Evolutionary conservation across 2,888 invertebrate species (phyloP).

Genomic region (Steromphala cineraria): DNA sequence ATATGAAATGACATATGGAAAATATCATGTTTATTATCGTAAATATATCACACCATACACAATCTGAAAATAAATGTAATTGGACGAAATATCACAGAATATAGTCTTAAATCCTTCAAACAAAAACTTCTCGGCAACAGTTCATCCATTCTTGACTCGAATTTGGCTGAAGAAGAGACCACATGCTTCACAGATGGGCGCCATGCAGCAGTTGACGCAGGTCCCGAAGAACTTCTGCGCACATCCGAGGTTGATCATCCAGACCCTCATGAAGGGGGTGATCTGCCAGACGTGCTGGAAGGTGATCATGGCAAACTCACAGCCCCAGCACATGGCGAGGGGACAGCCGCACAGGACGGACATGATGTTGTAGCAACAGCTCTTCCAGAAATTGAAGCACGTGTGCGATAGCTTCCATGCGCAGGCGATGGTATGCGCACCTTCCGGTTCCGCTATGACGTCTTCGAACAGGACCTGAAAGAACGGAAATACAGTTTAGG

Average conservation of each 20-base stretch:
- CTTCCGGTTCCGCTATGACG: conserved; percentile 65
- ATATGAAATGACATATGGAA: too few species aligned
- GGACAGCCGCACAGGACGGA: conserved; percentile 83
- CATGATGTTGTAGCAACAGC: conserved; percentile 83
- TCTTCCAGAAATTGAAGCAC: conserved; percentile 81
- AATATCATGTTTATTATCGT: too few species aligned
- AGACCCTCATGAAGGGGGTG: conserved; percentile 81
- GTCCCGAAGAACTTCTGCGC: conserved; percentile 74
- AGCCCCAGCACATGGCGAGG: conserved; percentile 80
- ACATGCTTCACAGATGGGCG: conserved; percentile 82
- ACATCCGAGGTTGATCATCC: conserved; percentile 79
- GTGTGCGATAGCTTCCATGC: conserved; percentile 82
- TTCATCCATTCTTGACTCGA: conserved; percentile 47
- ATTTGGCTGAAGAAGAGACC: conserved; percentile 62
- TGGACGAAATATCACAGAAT: too few species aligned
- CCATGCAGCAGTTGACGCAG: conserved; percentile 76
- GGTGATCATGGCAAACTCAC: conserved; percentile 78
- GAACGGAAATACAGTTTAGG: background rate
- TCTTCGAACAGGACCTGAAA: conserved; percentile 57
- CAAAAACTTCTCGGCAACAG: background rate
- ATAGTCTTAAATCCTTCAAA: background rate
- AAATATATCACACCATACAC: too few species aligned
- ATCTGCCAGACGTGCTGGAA: conserved; percentile 83
- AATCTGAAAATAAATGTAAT: too few species aligned
- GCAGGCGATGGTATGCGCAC: conserved; percentile 78